Percentiles rank a stretch among this genome's conserved stretches.
Conservation (phyloP, 2,888 invertebrate species). For the Apotomis betuletana region DNA sequence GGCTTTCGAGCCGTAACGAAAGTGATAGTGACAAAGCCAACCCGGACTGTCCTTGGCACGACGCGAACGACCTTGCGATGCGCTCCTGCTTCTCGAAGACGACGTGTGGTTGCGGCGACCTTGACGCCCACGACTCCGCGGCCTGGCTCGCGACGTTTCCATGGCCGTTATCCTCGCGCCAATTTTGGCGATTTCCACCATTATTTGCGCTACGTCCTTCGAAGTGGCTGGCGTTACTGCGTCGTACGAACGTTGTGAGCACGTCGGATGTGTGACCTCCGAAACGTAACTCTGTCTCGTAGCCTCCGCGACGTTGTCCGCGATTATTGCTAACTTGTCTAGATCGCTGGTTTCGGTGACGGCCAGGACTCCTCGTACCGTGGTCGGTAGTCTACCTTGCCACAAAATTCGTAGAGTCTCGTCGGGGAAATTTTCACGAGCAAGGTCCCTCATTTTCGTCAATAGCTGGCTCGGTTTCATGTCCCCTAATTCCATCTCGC, state of each 20-base stretch:
- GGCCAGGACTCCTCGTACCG: slow-evolving; percentile 1
- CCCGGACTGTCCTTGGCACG: too few species aligned
- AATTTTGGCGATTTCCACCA: too few species aligned
- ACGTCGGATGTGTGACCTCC: slow-evolving; percentile 6
- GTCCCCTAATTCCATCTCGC: slow-evolving; percentile 6
- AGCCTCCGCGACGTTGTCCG: background rate
- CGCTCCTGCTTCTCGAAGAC: too few species aligned
- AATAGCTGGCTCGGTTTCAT: slow-evolving; percentile 13
- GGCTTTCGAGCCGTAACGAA: background rate
- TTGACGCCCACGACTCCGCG: too few species aligned
- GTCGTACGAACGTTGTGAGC: too few species aligned
- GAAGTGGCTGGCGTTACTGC: too few species aligned
- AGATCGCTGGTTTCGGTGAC: slow-evolving; percentile 1
- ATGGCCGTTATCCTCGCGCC: too few species aligned
- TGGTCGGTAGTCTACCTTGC: slow-evolving; percentile 1
- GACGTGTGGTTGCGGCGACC: too few species aligned
- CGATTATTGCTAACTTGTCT: slow-evolving; percentile 1
- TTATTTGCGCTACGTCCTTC: background rate
- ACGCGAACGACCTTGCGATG: too few species aligned
- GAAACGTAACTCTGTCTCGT: slow-evolving; percentile 2
- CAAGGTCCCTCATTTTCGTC: slow-evolving; percentile 6
- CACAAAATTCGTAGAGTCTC: slow-evolving; percentile 10
- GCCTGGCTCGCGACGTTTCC: too few species aligned
- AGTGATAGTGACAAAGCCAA: too few species aligned
- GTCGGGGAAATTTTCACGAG: slow-evolving; percentile 6